Evolutionary conservation across 2,113 vertebrate genomes (phyloP).

Genomic region (Eptesicus fuscus): DNA sequence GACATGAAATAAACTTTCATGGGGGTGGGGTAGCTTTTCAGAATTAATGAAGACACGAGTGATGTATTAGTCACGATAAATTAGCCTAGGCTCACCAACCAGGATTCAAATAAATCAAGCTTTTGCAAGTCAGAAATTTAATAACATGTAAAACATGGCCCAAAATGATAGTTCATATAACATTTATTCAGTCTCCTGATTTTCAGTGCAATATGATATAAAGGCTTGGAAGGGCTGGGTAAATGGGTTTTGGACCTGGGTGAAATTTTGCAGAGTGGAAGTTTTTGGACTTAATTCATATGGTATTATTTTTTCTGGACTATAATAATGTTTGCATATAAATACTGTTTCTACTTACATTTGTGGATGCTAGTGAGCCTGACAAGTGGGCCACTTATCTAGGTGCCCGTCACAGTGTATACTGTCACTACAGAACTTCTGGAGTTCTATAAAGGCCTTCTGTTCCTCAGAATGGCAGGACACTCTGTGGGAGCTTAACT

Average conservation of each 20-base stretch:
- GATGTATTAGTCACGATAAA: not conserved
- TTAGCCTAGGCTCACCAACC: not conserved
- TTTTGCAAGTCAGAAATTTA: constrained; percentile 21
- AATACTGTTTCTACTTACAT: not conserved
- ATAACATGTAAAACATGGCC: not conserved
- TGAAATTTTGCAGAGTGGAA: not conserved
- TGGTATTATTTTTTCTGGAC: not conserved
- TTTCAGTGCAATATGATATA: not conserved
- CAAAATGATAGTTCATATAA: not conserved
- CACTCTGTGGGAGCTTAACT: not conserved
- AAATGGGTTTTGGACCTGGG: not conserved
- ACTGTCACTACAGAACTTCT: not conserved
- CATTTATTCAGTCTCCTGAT: constrained; percentile 6
- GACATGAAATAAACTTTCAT: not conserved
- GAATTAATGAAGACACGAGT: not conserved
- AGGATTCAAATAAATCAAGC: constrained; percentile 22
- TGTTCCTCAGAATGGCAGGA: not conserved
- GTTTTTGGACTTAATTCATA: constrained; percentile 18
- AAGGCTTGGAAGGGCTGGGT: not conserved
- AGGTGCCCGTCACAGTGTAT: not conserved
- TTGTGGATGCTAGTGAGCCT: not conserved
- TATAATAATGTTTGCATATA: not conserved
- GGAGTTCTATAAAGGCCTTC: not conserved
- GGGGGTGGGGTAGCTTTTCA: not conserved
- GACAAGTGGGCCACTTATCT: not conserved